Base-by-base conservation (phyloP, 2,113 vertebrate genomes). In the Oncorhynchus masou region DNA sequence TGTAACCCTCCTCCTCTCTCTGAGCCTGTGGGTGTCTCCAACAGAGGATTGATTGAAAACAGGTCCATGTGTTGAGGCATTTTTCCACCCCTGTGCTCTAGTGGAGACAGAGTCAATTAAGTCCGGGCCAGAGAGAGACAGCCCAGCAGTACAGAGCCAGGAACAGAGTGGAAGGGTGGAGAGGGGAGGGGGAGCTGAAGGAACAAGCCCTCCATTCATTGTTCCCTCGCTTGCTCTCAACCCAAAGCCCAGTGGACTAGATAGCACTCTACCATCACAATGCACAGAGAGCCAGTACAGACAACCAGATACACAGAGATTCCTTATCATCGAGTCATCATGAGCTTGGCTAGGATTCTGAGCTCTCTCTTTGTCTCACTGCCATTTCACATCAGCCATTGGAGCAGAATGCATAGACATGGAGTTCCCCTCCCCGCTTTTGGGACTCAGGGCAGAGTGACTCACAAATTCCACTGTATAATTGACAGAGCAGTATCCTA, bases 161-260 rank as follows among this genome's bases (percentile, higher is more conserved):
- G 25, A 67, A 24, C 65, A 16, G 62, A 22, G 22, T 5, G 62
- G 62, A n/a, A 3, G 62, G 22, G 62, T 22, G 54, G 54, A 7
- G 20, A 20, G 54, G 54, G 19, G 16, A 20, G 54, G 19, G 59
- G 59, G 59, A 62, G 59, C 13, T 54, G 59, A 22, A n/a, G 59
- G 59, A 70, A 48, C 34, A 70, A 49, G 3, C 45, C 45, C 68
- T 24, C 68, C n/a, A 45, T 70, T 70, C 68, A 70, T 70, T 45
- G 68, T 49, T 49, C 45, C 68, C n/a, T 48, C 19, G 20, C 9
- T 70, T 22, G 12, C 66, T 34, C 29, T 9, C 67, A 68, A 20
- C 29, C 67, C 19, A n/a, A n/a, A 34, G 67, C 19, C 19, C 29
- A 68, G 31, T 34, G 29, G 67, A 31, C 67, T 34, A 15, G n/a